Evolutionary conservation across 1,140 invertebrate genomes (phyloP), one percentile per base, ranked within the genome.

Genomic region (Lepidurus packardi): DNA sequence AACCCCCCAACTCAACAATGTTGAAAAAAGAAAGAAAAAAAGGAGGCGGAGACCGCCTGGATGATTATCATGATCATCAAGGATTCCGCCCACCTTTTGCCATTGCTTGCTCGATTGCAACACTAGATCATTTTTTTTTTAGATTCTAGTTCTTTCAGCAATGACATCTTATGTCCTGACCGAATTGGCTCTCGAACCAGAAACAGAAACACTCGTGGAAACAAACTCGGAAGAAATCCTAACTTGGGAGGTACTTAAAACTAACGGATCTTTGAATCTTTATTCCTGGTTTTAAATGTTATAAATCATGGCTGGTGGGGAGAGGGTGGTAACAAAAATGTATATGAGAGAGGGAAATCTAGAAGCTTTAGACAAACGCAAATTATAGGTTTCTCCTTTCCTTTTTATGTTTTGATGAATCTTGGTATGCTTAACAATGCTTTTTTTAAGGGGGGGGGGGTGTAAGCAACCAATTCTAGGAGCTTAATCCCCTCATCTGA

Each of bases 401-500:
- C 21, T 21, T 21, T 21, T 16, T 16, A 21, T 13, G 53, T 65
- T 65, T 65, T 65, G 16, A 65, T 65, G 53, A 21, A n/a, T 65
- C 53, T 65, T 13, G 53, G 53, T 21, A 65, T 65, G 53, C 53
- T 65, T 65, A 7, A 65, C 53, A 65, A 65, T 65, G 53, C 4
- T 65, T 65, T 13, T 65, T 21, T 34, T 34, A 34, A 34, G 4
- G 34, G 34, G 25, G 25, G 25, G 25, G 25, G 34, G 21, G 53
- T 21, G 16, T 65, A 21, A 65, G 53, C 53, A 13, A 65, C 53
- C 53, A 65, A 21, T 65, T 65, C 53, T 65, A 21, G 53, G 53
- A 65, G 53, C 53, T 65, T 34, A 65, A 65, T 65, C 53, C 53
- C 21, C 53, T 65, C 53, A 65, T 65, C 53, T 65, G 53, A 65